These are phyloP conservation scores for Forbesichthys agassizii DNA, from an alignment of 2,113 vertebrate species.

Conservation along the genomic window DNA sequence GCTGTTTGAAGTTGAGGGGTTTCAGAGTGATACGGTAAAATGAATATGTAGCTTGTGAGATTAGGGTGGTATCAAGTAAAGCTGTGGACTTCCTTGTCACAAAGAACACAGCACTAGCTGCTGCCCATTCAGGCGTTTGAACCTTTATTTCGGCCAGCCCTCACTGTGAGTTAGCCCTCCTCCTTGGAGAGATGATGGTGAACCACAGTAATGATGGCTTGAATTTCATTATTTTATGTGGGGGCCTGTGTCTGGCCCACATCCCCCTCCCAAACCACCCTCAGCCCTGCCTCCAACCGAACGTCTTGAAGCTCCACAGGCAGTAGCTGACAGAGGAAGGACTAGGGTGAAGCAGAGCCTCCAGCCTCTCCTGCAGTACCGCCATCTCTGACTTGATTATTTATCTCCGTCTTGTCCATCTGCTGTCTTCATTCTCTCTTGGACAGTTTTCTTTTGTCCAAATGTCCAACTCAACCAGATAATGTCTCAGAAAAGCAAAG, in stretches of 20 bases:
- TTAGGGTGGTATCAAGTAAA: too few species aligned
- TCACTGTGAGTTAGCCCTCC: conserved; percentile 7
- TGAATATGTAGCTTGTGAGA: too few species aligned
- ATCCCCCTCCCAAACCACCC: conserved; percentile 9
- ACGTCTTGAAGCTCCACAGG: conserved; percentile 50
- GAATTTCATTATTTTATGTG: conserved; percentile 67
- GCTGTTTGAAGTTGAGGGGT: too few species aligned
- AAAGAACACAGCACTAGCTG: background rate
- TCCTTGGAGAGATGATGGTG: conserved; percentile 17
- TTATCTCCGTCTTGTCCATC: conserved; percentile 37
- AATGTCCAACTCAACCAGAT: conserved; percentile 15
- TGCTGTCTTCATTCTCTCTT: conserved; percentile 11
- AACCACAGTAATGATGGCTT: conserved; percentile 38
- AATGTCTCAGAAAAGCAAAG: background rate
- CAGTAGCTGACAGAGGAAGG: conserved; percentile 43
- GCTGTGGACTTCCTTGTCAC: background rate
- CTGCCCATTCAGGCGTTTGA: background rate
- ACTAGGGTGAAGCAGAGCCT: conserved; percentile 58
- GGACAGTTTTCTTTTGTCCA: background rate
- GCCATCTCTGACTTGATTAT: conserved; percentile 42
- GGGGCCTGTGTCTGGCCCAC: background rate
- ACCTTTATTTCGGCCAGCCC: too few species aligned
- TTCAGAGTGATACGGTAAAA: too few species aligned
- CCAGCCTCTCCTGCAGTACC: conserved; percentile 37
- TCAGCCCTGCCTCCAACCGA: conserved; percentile 36